Conservation (phyloP, 2,888 invertebrate species). For the Lottia gigantea region DNA sequence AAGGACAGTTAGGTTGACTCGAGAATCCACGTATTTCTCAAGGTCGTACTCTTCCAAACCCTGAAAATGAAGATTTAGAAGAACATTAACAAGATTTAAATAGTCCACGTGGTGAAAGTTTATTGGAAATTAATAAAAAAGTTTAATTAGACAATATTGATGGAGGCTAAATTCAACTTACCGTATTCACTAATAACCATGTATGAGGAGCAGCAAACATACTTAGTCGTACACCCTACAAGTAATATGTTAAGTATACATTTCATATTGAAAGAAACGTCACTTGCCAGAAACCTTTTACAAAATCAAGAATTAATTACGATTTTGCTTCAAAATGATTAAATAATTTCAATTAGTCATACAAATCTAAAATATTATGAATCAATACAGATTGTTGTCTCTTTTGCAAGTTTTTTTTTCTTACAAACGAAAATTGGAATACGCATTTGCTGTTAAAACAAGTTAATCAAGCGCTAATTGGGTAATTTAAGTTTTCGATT, state of each 20-base stretch:
- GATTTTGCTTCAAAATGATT: too few species aligned
- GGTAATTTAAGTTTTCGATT: too few species aligned
- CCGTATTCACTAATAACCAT: conserved; percentile 60
- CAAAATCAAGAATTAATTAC: too few species aligned
- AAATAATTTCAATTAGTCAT: too few species aligned
- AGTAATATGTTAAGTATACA: conserved; percentile 16
- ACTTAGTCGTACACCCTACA: conserved; percentile 59
- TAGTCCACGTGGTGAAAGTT: too few species aligned
- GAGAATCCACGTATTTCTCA: conserved; percentile 50
- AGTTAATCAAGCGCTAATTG: too few species aligned
- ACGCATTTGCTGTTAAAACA: too few species aligned
- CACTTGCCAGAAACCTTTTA: too few species aligned
- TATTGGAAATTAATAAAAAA: too few species aligned
- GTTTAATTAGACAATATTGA: too few species aligned
- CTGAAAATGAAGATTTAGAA: conserved; percentile 31
- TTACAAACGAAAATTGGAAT: not conserved
- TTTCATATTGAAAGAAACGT: too few species aligned
- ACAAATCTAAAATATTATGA: conserved; percentile 4
- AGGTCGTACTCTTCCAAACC: conserved; percentile 48
- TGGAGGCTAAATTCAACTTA: conserved; percentile 34
- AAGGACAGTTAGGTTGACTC: conserved; percentile 54
- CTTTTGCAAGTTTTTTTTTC: not conserved
- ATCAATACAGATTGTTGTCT: not conserved
- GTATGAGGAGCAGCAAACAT: conserved; percentile 58
- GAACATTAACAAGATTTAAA: too few species aligned